These are phyloP conservation scores for Ceuthmochares aereus DNA, from an alignment of 2,113 vertebrate species.

Conservation along the genomic window DNA sequence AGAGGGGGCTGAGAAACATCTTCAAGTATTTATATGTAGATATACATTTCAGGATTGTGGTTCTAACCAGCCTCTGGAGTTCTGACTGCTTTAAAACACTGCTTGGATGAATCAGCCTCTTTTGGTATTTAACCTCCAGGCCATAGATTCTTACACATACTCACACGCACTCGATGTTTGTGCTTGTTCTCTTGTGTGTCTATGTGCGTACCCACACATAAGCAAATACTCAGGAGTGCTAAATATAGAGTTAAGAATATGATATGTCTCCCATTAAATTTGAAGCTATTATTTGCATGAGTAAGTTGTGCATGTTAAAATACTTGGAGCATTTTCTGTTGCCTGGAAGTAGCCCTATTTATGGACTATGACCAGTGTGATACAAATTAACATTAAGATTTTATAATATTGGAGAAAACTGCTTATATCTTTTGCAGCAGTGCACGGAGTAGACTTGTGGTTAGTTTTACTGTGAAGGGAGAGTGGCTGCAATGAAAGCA, in stretches of 20 bases:
- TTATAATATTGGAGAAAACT: not conserved
- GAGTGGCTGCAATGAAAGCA: not conserved
- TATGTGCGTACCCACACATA: not conserved
- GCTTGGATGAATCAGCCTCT: not conserved
- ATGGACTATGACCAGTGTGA: not conserved
- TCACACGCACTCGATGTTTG: not conserved
- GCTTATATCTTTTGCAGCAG: not conserved
- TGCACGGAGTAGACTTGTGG: not conserved
- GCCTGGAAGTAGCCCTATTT: not conserved
- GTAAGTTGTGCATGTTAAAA: not conserved
- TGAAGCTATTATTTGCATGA: not conserved
- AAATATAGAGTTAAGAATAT: not conserved
- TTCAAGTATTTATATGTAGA: not conserved
- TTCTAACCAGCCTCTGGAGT: not conserved
- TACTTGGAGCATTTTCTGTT: not conserved
- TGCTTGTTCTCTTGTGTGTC: not conserved
- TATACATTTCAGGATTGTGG: not conserved
- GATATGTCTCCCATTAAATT: not conserved
- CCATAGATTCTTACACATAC: not conserved
- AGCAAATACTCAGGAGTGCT: not conserved
- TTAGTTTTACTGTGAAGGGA: not conserved
- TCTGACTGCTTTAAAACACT: not conserved
- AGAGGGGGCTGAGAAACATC: not conserved
- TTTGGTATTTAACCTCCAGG: not conserved
- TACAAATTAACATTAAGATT: not conserved